Conservation (phyloP, 2,888 invertebrate species). For the Epicampocera succincta region DNA sequence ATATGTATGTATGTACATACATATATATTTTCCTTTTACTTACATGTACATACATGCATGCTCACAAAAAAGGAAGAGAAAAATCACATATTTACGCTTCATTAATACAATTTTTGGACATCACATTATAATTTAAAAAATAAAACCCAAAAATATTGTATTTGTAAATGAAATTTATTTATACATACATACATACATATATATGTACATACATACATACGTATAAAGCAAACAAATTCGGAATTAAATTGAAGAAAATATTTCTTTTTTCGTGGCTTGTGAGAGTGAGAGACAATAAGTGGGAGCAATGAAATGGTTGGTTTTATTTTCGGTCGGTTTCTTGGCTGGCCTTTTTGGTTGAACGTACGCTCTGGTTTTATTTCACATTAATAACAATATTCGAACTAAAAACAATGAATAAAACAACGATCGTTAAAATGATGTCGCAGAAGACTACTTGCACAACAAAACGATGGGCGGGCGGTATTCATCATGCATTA, state of each 20-base stretch:
- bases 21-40: too few species aligned
- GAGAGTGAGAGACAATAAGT: too few species aligned
- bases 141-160: neutral
- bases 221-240: neutral
- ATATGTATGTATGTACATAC: too few species aligned
- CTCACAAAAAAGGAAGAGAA: neutral
- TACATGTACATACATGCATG: neutral
- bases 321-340: conserved; percentile 25
- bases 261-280: conserved; percentile 13
- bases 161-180: neutral
- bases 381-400: conserved; percentile 27
- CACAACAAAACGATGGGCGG: conserved; percentile 3
- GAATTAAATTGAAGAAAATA: neutral
- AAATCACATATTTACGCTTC: too few species aligned
- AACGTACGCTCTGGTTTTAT: conserved; percentile 38
- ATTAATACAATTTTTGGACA: neutral
- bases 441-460: conserved; percentile 26
- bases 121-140: too few species aligned
- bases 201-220: neutral
- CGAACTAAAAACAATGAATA: conserved; percentile 30
- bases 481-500: conserved; percentile 32
- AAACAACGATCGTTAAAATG: conserved; percentile 43
- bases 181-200: too few species aligned
- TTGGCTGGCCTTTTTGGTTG: conserved; percentile 20
- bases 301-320: conserved; percentile 11